These are phyloP conservation scores for Malacoraja senta DNA, from an alignment of 2,797 vertebrate species.

Conservation along the genomic window DNA sequence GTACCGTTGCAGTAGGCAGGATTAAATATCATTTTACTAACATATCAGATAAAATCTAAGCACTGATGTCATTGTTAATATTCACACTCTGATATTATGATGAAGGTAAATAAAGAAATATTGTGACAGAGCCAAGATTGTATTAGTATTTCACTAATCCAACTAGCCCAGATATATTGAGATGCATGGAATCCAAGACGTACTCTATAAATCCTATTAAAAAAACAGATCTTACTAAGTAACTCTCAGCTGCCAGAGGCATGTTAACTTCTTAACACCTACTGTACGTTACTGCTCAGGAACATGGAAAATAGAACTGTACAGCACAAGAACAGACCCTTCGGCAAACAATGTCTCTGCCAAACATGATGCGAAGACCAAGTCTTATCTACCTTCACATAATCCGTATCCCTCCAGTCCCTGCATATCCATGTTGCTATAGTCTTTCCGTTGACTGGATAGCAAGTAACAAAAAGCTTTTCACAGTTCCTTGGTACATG, in stretches of 20 bases:
- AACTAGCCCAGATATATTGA: slow-evolving; percentile 46
- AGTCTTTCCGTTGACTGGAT: no score
- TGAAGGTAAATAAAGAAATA: slow-evolving; percentile 52
- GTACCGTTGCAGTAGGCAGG: background rate
- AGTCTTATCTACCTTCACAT: no score
- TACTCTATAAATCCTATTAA: slow-evolving; percentile 49
- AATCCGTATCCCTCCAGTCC: no score
- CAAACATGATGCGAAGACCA: no score
- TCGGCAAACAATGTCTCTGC: no score
- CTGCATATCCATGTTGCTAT: no score
- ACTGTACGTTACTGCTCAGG: slow-evolving; percentile 43
- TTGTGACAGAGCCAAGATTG: slow-evolving; percentile 46
- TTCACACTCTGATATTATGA: slow-evolving; percentile 42
- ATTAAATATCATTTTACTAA: slow-evolving; percentile 21
- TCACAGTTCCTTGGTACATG: no score
- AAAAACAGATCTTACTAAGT: slow-evolving; percentile 45
- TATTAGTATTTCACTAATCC: slow-evolving; percentile 47
- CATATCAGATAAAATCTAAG: background rate
- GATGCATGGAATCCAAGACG: slow-evolving; percentile 32
- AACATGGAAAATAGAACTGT: no score
- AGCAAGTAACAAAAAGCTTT: no score
- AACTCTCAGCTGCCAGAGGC: slow-evolving; percentile 42
- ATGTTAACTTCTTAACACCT: slow-evolving; percentile 40
- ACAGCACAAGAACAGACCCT: no score
- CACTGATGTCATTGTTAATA: slow-evolving; percentile 29